Conservation (phyloP, 2,888 invertebrate genomes). For the Cosmopolites sordidus region DNA sequence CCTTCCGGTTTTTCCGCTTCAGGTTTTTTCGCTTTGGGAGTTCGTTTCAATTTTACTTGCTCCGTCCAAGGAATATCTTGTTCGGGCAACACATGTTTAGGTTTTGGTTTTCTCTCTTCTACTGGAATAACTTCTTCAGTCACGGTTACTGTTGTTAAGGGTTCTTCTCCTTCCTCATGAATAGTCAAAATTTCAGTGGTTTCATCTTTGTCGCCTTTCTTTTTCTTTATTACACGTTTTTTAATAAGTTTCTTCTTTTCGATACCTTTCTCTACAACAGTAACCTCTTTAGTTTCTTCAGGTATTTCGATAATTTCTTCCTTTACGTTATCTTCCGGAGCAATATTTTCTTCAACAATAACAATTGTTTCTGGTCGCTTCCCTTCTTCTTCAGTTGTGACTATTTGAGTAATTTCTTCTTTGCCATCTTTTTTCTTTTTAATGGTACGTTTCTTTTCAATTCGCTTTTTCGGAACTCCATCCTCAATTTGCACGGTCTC, state of each 20-base stretch:
- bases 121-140: slow-evolving; percentile 34
- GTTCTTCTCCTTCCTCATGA: slow-evolving; percentile 45
- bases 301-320: slow-evolving; percentile 27
- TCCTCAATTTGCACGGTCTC: slow-evolving; percentile 39
- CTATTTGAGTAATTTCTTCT: slow-evolving; percentile 42
- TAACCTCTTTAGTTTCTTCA: slow-evolving; percentile 34
- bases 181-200: slow-evolving; percentile 47
- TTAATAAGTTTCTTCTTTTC: slow-evolving; percentile 31
- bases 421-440: slow-evolving; percentile 39
- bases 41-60: slow-evolving; percentile 9
- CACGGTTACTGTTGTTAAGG: slow-evolving; percentile 29
- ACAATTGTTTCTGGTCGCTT: slow-evolving; percentile 35
- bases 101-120: slow-evolving; percentile 22
- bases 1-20: slow-evolving; percentile 26
- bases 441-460: slow-evolving; percentile 33
- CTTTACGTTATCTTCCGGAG: slow-evolving; percentile 17
- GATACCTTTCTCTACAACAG: slow-evolving; percentile 45
- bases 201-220: slow-evolving; percentile 40
- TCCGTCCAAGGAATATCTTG: slow-evolving; percentile 33
- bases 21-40: slow-evolving; percentile 22
- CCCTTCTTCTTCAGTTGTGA: slow-evolving; percentile 40
- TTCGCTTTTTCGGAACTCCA: slow-evolving; percentile 44
- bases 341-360: slow-evolving; percentile 29
- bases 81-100: slow-evolving; percentile 36
- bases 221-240: slow-evolving; percentile 48